Percentiles rank a stretch among this genome's conserved stretches.
Evolutionary conservation across 2,113 vertebrate genomes (phyloP).

Genomic region (Callopanchax toddi): DNA sequence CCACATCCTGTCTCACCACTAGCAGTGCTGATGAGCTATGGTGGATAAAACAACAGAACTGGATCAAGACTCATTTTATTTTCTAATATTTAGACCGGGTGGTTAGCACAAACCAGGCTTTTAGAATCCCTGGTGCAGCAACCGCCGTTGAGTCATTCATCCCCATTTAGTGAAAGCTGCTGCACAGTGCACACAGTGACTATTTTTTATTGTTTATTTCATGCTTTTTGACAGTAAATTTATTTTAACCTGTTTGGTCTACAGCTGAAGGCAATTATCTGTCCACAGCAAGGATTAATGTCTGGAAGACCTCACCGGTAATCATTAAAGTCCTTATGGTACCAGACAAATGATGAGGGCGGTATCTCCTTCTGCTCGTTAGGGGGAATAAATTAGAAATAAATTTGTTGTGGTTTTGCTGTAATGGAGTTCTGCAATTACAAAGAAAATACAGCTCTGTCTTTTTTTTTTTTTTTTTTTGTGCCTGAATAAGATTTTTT

Average conservation of each 20-base stretch:
- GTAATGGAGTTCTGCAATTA: slow-evolving; percentile 40
- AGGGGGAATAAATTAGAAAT: slow-evolving; percentile 63
- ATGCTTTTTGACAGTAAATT: slow-evolving; percentile 34
- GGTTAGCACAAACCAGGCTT: background rate
- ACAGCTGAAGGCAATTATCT: slow-evolving; percentile 55
- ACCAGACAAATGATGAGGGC: slow-evolving; percentile 44
- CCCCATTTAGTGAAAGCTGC: background rate
- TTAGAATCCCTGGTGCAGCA: rapidly evolving
- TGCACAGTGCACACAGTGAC: rapidly evolving
- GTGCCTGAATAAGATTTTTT: slow-evolving; percentile 33
- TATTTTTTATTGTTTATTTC: slow-evolving; percentile 32
- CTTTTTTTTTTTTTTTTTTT: slow-evolving; percentile 58
- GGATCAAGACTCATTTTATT: background rate
- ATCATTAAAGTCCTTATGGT: slow-evolving; percentile 56
- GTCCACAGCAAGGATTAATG: slow-evolving; percentile 62
- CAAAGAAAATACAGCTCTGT: slow-evolving; percentile 20
- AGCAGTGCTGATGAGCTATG: background rate
- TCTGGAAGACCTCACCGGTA: slow-evolving; percentile 32
- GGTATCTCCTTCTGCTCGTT: slow-evolving; percentile 29
- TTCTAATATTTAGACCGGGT: background rate
- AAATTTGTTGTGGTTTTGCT: slow-evolving; percentile 43
- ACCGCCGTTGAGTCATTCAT: background rate
- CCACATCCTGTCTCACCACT: background rate
- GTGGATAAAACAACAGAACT: background rate
- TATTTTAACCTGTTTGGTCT: slow-evolving; percentile 36